Evolutionary conservation across 2,888 invertebrate genomes (phyloP), one percentile per base, ranked within the genome.

Genomic region (Mycogona germanica): DNA sequence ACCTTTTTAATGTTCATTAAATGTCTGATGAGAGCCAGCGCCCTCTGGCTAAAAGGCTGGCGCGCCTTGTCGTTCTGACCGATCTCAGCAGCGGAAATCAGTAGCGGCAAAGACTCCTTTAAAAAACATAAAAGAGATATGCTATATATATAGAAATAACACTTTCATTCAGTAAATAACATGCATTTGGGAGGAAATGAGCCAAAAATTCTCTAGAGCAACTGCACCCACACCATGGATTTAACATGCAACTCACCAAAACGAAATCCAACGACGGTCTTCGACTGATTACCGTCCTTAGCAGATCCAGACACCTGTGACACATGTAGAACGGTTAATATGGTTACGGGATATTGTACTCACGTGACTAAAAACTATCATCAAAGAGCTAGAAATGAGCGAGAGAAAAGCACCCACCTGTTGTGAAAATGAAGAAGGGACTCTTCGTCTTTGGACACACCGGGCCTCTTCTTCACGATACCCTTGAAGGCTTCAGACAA

Each of bases 401-500:
- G 9, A 21, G n/a, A n/a, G 30, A 3, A 26, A 21, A 41, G 4
- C 9, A 30, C 30, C 2, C 7, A 51, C 51, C 51, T 44, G 17
- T 42, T 35, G 12, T 56, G 53, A 55, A 62, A 64, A 45, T 60
- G 60, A 53, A 62, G 54, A 4, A 62, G 37, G 29, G 58, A 57
- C 19, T 50, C 56, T 55, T 62, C 49, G 41, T 58, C 48, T 50
- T 57, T 53, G 26, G 60, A 57, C 21, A 55, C 56, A 51, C 62
- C 63, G 28, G 54, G 59, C 29, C 51, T 53, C 19, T 59, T 57
- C 23, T 59, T 57, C 21, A 35, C 49, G 53, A 60, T 55, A 42
- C 61, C 59, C 26, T 75, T 80, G 65, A 88, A 87, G 0, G 83
- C 87, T 52, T 79, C 78, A 0, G 82, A 78, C 55, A 88, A 69